Base-by-base conservation (phyloP, 2,888 invertebrate genomes). In the Odontomyia ornata region DNA sequence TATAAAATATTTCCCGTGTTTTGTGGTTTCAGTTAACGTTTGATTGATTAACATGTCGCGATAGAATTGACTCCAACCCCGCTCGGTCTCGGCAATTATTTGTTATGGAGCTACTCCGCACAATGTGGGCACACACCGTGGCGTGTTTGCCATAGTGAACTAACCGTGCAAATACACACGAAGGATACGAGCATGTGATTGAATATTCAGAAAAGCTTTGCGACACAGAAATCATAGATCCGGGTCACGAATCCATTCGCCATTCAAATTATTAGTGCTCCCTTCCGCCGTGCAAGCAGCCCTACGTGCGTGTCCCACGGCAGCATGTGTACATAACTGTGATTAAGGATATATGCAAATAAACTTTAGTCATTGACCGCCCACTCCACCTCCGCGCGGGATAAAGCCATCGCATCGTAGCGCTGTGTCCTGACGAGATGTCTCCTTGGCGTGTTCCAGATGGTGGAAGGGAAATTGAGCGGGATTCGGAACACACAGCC, bases 31-130 rank as follows among this genome's bases (percentile, higher is more conserved):
- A 21, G 60, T 21, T 25, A 18, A 15, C 25, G 60, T 60, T 2
- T 60, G 60, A 60, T 60, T 60, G 60, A 60, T 60, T 60, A 60
- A 60, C 60, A 23, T 27, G 27, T 21, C 60, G 60, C 60, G 25
- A 60, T 60, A 21, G 21, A 52, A 52, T 52, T 52, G 52, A 52
- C 52, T 52, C 4, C 52, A 52, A 15, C 52, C 5, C 5, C 15
- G 7, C 52, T 52, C 18, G 7, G 15, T 52, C 52, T 2, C 7
- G 36, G 5, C 9, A 36, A 36, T 36, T 36, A 36, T 36, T 36
- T 52, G 52, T n/a, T 15, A 52, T 52, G 52, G 18, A 36, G 9
- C 36, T n/a, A n/a, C 36, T 36, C 3, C 36, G 9, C 36, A 36
- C 36, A 36, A 36, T 36, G 9, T 36, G 9, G n/a, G n/a, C n/a